Percentiles rank a stretch among this genome's conserved stretches.
Conservation (phyloP, 1,140 invertebrate species). For the Ceratina australensis region DNA sequence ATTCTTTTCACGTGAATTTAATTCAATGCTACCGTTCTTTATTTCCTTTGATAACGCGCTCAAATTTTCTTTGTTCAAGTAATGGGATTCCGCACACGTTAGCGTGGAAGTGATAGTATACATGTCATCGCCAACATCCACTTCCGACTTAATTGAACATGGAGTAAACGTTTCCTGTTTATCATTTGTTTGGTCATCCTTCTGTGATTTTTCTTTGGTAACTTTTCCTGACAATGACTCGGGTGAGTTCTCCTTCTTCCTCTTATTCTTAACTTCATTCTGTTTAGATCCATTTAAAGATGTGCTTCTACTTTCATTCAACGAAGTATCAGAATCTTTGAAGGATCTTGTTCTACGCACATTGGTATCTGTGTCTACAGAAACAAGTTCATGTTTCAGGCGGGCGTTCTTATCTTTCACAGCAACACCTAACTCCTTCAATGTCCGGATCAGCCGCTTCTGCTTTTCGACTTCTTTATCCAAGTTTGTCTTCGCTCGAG, state of each 20-base stretch:
- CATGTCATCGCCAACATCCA: conserved; percentile 70
- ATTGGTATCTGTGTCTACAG: conserved; percentile 53
- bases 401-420: conserved; percentile 57
- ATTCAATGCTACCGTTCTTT: conserved; percentile 20
- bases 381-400: conserved; percentile 33
- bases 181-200: background rate
- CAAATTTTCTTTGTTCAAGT: conserved; percentile 29
- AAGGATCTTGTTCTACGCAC: conserved; percentile 31
- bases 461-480: conserved; percentile 69
- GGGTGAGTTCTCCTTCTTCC: conserved; percentile 47
- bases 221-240: background rate
- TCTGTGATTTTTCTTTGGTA: background rate
- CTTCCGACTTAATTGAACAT: conserved; percentile 64
- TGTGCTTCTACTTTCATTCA: conserved; percentile 4
- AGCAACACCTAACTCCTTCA: conserved; percentile 68
- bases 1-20: conserved; percentile 65
- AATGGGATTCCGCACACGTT: conserved; percentile 55
- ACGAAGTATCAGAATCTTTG: conserved; percentile 19
- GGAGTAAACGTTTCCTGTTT: conserved; percentile 14
- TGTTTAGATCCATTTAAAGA: background rate
- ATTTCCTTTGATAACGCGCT: conserved; percentile 47
- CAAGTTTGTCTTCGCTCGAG: conserved; percentile 69
- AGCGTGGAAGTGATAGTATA: conserved; percentile 74
- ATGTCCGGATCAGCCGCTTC: conserved; percentile 58
- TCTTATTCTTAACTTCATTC: background rate